phyloP scores from a whole-genome alignment of 2,113 vertebrate species.

The Ammodytes dubius region DNA sequence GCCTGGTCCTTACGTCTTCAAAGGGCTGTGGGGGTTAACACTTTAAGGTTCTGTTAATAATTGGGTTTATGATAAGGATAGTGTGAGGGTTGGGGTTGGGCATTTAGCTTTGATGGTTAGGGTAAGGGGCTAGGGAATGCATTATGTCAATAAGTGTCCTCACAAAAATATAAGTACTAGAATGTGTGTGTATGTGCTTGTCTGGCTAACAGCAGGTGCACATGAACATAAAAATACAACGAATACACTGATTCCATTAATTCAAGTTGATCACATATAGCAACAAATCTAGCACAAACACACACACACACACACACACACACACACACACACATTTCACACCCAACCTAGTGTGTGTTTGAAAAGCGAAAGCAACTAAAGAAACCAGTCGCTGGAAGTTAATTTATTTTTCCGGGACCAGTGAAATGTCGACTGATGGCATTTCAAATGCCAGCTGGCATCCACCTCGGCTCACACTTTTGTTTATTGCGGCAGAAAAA shows the following conservation, averaged over 20 bases:
- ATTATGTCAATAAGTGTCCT: too few species aligned
- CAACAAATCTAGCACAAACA: background rate
- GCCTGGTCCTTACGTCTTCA: too few species aligned
- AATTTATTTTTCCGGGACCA: slow-evolving; percentile 61
- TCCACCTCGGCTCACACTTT: slow-evolving; percentile 33
- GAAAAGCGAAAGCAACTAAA: slow-evolving; percentile 38
- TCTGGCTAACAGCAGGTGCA: slow-evolving; percentile 66
- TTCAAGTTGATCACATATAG: slow-evolving; percentile 3
- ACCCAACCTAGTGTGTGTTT: background rate
- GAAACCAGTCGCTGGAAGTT: slow-evolving; percentile 58
- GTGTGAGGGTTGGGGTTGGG: too few species aligned
- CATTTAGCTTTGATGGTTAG: too few species aligned
- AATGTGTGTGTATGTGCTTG: slow-evolving; percentile 27
- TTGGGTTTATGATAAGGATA: too few species aligned
- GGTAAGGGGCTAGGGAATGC: too few species aligned
- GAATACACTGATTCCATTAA: slow-evolving; percentile 37
- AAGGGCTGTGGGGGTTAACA: too few species aligned
- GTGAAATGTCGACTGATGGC: slow-evolving; percentile 72
- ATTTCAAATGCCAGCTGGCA: slow-evolving; percentile 72
- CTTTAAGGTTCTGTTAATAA: too few species aligned
- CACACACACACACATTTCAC: slow-evolving; percentile 15
- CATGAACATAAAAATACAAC: slow-evolving; percentile 39
- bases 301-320: slow-evolving; percentile 9
- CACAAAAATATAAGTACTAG: too few species aligned
- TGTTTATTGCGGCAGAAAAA: slow-evolving; percentile 57